These are phyloP conservation scores for Etheostoma spectabile DNA, from an alignment of 2,113 vertebrate species.

Conservation along the genomic window DNA sequence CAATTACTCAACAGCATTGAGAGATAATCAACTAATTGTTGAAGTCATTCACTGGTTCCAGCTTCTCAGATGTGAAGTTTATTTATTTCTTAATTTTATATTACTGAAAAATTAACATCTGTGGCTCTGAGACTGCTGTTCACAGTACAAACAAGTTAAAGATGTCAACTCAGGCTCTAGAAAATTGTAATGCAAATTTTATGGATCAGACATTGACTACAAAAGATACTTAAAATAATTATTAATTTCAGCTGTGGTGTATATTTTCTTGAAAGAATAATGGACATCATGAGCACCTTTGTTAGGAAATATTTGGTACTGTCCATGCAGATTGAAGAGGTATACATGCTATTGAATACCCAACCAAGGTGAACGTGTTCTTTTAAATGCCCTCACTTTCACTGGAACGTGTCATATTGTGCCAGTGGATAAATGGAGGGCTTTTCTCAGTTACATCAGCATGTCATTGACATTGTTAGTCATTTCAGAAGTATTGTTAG, in stretches of 20 bases:
- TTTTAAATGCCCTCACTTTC: conserved; percentile 19
- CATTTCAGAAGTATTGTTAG: conserved; percentile 53
- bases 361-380: not conserved
- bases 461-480: conserved; percentile 46
- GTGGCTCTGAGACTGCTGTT: not conserved
- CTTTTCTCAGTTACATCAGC: conserved; percentile 26
- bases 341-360: not conserved
- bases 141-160: not conserved
- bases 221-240: not conserved
- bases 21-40: not conserved
- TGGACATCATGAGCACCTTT: not conserved
- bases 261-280: not conserved
- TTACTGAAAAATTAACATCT: not conserved
- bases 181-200: not conserved
- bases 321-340: not conserved
- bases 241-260: not conserved
- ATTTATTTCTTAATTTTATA: not conserved
- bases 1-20: not conserved
- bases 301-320: not conserved
- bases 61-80: not conserved
- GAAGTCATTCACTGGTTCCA: not conserved
- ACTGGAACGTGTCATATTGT: not conserved
- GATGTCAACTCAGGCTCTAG: not conserved
- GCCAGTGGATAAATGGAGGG: conserved; percentile 16
- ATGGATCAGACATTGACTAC: not conserved